phyloP scores from a whole-genome alignment of 2,797 vertebrate genomes.

The Intellagama lesueurii region DNA sequence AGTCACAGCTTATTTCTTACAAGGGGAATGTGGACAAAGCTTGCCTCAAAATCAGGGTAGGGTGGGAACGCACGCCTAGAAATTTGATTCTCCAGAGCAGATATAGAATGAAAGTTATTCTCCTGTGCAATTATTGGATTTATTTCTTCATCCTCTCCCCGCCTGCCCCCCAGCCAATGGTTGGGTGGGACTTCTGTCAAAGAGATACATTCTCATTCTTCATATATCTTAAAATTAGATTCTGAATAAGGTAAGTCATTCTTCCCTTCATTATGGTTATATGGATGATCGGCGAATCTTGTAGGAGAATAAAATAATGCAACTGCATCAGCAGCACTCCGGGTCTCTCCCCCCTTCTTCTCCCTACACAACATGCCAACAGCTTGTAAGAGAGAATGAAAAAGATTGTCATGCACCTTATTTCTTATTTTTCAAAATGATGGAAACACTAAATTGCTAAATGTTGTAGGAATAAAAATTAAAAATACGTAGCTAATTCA shows the following conservation, averaged over 20 bases:
- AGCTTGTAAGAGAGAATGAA: too few relatives aligned
- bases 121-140: neutral
- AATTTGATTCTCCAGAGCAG: neutral
- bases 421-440: neutral
- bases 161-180: neutral
- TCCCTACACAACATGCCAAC: neutral
- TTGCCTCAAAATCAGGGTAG: neutral
- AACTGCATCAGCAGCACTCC: neutral
- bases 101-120: neutral
- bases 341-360: neutral
- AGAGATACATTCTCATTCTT: neutral
- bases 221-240: neutral
- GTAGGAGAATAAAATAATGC: neutral
- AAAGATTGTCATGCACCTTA: neutral
- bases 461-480: too few relatives aligned
- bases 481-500: neutral
- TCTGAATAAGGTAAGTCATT: neutral
- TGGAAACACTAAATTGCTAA: neutral
- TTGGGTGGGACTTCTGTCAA: neutral
- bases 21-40: neutral
- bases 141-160: neutral
- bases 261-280: neutral
- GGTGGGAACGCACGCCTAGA: neutral
- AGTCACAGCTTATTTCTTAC: constrained; percentile 37
- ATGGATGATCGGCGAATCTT: neutral